phyloP scores from a whole-genome alignment of 2,113 vertebrate genomes.

The Dipodomys stephensi region DNA sequence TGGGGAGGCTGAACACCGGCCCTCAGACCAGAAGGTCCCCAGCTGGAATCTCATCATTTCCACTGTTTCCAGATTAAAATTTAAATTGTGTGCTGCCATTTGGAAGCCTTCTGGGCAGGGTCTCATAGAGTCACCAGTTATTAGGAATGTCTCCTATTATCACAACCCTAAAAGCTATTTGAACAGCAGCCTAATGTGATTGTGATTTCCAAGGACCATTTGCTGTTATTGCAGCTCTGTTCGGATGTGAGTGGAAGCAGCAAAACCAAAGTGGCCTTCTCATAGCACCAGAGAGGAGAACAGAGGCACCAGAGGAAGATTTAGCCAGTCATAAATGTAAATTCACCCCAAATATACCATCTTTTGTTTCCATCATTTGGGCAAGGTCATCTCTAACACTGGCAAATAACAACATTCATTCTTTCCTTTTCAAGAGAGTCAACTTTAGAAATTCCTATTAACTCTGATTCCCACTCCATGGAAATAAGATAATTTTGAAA shows the following conservation, averaged over 20 bases:
- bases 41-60: constrained; percentile 88
- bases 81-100: constrained; percentile 89
- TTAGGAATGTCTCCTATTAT: constrained; percentile 89
- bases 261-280: constrained; percentile 85
- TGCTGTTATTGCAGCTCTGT: constrained; percentile 88
- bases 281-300: constrained; percentile 76
- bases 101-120: constrained; percentile 90
- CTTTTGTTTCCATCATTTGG: constrained; percentile 67
- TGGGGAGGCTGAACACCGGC: constrained; percentile 66
- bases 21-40: constrained; percentile 88
- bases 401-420: constrained; percentile 59
- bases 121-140: constrained; percentile 89
- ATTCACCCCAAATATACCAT: constrained; percentile 80
- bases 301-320: constrained; percentile 77
- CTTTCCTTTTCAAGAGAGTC: constrained; percentile 59
- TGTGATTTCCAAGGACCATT: constrained; percentile 91
- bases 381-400: constrained; percentile 52
- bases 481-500: constrained; percentile 29
- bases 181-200: constrained; percentile 90
- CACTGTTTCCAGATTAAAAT: constrained; percentile 89
- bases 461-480: constrained; percentile 22
- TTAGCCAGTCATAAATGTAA: constrained; percentile 74
- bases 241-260: constrained; percentile 83
- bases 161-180: constrained; percentile 89
- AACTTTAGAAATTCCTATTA: constrained; percentile 49